These are phyloP conservation scores for Cremastinae sp. DNA, from an alignment of 2,888 invertebrate species.

Conservation along the genomic window DNA sequence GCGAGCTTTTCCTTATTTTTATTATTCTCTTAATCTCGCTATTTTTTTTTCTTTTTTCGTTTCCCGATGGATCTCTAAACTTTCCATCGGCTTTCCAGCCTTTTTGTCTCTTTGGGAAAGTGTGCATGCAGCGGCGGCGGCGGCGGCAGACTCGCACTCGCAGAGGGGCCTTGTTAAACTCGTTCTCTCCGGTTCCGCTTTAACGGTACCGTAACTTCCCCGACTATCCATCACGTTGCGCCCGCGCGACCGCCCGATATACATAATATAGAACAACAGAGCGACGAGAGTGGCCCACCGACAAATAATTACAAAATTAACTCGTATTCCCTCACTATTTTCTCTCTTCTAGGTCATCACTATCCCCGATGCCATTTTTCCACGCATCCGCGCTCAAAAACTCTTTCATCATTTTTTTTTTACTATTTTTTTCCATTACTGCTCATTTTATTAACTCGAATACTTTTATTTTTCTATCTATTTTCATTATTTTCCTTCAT, in stretches of 20 bases:
- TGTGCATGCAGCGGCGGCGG: constrained; percentile 24
- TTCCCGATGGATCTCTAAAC: constrained; percentile 52
- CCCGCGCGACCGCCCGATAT: constrained; percentile 9
- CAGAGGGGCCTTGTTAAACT: constrained; percentile 61
- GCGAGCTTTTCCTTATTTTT: not conserved
- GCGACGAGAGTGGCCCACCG: constrained; percentile 51
- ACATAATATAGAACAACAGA: constrained; percentile 15
- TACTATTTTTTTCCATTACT: not conserved
- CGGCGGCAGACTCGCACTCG: constrained; percentile 38
- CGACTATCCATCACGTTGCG: not conserved
- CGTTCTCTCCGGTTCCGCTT: constrained; percentile 63
- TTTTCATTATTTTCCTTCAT: not conserved
- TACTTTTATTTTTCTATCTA: not conserved
- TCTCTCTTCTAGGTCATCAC: not conserved
- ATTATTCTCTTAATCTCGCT: too few species aligned
- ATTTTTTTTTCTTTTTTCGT: constrained; percentile 7
- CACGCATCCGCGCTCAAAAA: too few species aligned
- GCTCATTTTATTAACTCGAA: too few species aligned
- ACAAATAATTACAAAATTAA: constrained; percentile 46
- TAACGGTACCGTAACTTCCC: constrained; percentile 57
- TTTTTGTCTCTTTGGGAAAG: constrained; percentile 24
- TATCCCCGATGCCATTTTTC: too few species aligned
- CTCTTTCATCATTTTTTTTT: too few species aligned
- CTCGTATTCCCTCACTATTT: not conserved
- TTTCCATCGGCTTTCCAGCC: constrained; percentile 60